phyloP scores from a whole-genome alignment of 2,797 vertebrate genomes.

The Euthynnus affinis region DNA sequence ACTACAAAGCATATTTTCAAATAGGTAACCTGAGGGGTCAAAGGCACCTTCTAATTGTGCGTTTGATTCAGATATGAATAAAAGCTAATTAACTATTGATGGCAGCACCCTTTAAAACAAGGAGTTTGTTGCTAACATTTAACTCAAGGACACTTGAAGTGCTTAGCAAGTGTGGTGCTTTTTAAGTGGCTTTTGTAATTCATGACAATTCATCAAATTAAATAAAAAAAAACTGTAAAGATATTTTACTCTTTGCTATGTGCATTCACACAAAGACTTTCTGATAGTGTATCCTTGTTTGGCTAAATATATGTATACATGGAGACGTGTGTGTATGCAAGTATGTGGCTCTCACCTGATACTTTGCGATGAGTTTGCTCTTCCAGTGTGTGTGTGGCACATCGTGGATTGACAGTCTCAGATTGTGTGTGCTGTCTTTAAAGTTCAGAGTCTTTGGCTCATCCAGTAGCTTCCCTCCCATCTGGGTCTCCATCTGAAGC shows the following conservation, averaged over 20 bases:
- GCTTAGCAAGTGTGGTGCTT: background rate
- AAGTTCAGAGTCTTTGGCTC: conserved; percentile 98
- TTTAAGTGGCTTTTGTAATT: background rate
- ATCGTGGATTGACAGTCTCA: conserved; percentile 96
- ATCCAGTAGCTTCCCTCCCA: conserved; percentile 97
- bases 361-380: conserved; percentile 97
- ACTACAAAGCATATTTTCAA: background rate
- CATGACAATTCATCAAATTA: background rate
- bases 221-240: background rate
- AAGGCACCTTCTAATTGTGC: background rate
- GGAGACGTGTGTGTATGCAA: background rate
- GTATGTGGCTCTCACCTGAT: conserved; percentile 80
- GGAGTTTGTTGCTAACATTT: background rate
- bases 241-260: background rate
- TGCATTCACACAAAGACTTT: background rate
- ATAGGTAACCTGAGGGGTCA: background rate
- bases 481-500: conserved; percentile 96
- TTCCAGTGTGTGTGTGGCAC: conserved; percentile 96
- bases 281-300: background rate
- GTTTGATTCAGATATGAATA: background rate
- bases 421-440: conserved; percentile 97
- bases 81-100: background rate
- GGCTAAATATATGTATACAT: background rate
- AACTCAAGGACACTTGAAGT: background rate
- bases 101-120: background rate